Evolutionary conservation across 64 coral and sea anemone species (phyloP), one percentile per base, ranked within the genome.

Genomic region (Stylophora pistillata): DNA sequence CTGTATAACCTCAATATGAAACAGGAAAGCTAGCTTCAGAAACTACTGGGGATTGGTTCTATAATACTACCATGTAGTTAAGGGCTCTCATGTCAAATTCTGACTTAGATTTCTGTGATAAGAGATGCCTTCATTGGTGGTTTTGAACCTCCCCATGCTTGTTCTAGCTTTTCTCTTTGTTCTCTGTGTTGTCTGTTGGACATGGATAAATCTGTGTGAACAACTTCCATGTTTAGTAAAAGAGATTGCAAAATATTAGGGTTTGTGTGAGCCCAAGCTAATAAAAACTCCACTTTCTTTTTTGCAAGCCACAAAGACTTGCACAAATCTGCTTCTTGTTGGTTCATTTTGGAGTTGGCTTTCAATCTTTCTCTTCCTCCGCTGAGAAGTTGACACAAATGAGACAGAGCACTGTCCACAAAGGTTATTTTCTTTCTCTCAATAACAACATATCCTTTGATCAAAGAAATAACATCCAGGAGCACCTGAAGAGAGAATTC

Each of bases 301-400:
- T 99, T 99, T 16, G 93, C 97, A 61, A 95, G 72, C 93, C 93
- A 99, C 10, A 99, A 64, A 10, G 54, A 72, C 74, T 93, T 99
- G 27, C 15, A 78, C 9, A 88, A 64, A 23, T 95, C 73, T 88
- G 86, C 60, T 32, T 55, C 87, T 23, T 15, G 60, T 78, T 53
- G 55, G 15, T 85, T 62, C 32, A 76, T 62, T 13, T 73, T 52
- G 28, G 58, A 58, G 58, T 70, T 61, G 16, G 28, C 27, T 77
- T 88, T 99, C 25, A 83, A 10, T 41, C 58, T 30, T 72, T 91
- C 81, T 55, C 77, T 85, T 69, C 59, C 76, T 66, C 58, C 88
- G 41, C 59, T 85, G 59, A 99, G 59, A 82, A 95, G 88, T 85
- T 82, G 87, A 73, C 92, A 29, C 23, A 77, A 58, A 87, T 99